Conservation (phyloP, 2,797 vertebrate species). For the Gila robusta region DNA sequence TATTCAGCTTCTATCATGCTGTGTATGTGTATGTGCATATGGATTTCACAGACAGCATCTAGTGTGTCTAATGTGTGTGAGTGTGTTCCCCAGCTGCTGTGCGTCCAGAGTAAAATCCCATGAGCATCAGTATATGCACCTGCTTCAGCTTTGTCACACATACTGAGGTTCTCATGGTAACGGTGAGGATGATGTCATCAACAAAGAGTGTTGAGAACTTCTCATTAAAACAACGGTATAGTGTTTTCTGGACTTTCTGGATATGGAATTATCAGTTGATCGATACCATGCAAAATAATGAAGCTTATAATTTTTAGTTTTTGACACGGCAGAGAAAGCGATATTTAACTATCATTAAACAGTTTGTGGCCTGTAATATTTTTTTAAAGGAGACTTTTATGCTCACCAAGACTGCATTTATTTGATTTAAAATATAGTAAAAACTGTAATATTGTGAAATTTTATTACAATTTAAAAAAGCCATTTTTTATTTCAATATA, state of each 20-base stretch:
- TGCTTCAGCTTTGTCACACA: constrained; percentile 38
- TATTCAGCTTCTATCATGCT: not conserved
- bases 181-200: constrained; percentile 43
- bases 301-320: not conserved
- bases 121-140: constrained; percentile 28
- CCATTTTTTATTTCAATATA: not conserved
- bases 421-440: not conserved
- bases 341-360: not conserved
- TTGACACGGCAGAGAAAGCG: not conserved
- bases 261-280: not conserved
- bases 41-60: not conserved
- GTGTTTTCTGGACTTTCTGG: not conserved
- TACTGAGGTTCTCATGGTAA: constrained; percentile 19
- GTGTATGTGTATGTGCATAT: not conserved
- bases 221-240: not conserved
- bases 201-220: not conserved
- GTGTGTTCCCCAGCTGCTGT: constrained; percentile 15
- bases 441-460: not conserved
- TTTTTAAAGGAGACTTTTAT: not conserved
- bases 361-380: not conserved
- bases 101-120: constrained; percentile 7
- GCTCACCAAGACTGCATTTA: not conserved
- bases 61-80: not conserved
- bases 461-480: not conserved
- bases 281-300: not conserved